Conservation (phyloP, 2,888 invertebrate genomes). For the Chymomyza procnemis region DNA sequence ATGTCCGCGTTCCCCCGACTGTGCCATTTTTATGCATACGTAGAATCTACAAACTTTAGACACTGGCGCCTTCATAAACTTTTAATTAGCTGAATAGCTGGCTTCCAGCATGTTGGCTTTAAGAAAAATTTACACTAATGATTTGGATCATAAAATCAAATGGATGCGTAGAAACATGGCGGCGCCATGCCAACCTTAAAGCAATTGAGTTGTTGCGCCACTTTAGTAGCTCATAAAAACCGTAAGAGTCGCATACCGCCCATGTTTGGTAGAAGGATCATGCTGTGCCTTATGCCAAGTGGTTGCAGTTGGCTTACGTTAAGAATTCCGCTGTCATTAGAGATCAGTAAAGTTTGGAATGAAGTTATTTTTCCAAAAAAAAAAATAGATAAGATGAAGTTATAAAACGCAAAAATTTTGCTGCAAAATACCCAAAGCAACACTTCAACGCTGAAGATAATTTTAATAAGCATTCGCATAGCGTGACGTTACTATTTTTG, state of each 20-base stretch:
- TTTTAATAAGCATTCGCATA: too few relatives aligned
- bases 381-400: constrained; percentile 19
- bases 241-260: too few relatives aligned
- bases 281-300: background rate
- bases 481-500: too few relatives aligned
- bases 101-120: constrained; percentile 8
- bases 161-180: background rate
- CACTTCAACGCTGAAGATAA: too few relatives aligned
- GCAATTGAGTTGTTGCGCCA: background rate
- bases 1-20: too few relatives aligned
- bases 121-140: background rate
- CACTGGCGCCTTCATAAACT: constrained; percentile 50
- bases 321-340: background rate
- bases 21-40: constrained; percentile 30
- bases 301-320: too few relatives aligned
- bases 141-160: background rate
- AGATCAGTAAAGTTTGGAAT: too few relatives aligned
- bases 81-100: constrained; percentile 51
- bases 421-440: too few relatives aligned
- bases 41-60: constrained; percentile 6
- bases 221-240: background rate
- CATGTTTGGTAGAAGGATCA: background rate
- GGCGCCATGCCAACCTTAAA: background rate
- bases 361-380: background rate
- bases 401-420: too few relatives aligned